Base-by-base conservation (phyloP, 2,797 vertebrate species). In the Lerista edwardsae region DNA sequence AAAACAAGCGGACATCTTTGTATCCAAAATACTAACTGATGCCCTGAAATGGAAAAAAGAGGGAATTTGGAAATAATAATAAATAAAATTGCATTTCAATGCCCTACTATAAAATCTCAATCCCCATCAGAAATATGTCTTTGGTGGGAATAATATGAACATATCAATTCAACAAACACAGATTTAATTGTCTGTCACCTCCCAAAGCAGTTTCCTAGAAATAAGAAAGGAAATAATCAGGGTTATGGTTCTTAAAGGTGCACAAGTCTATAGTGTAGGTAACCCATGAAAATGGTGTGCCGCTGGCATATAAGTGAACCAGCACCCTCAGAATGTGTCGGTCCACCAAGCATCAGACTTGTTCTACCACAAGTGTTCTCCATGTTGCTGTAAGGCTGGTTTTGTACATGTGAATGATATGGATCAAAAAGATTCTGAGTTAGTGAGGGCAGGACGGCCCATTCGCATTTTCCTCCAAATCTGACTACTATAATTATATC, bases 401-500 rank as follows among this genome's bases (percentile, higher is more conserved):
- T 89, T 84, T 85, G 73, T 76, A 82, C 17, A 75, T 1, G 83
- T 80, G 79, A 34, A 34, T 84, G 88, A 75, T 44, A 11, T 0
- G 31, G 62, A 75, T 75, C 87, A 85, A 86, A 47, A 1, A 36
- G 2, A 25, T 78, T 9, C 61, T 47, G 6, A 80, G 78, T 67
- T 87, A 75, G n/a, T 85, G 17, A 9, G 64, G 77, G 3, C 76
- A 55, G 1, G 0, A 69, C 29, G 75, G 4, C 51, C 44, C 15
- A 27, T 3, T 72, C 80, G n/a, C 1, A 75, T 83, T 88, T 87
- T 11, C 6, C 41, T 82, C 59, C 44, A 82, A 69, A 81, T 82
- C 44, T 34, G 34, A 64, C 75, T 36, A 55, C 85, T 91, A 68
- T 41, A n/a, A 79, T 89, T 82, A 15, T 57, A 23, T 67, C 31